Conservation (phyloP, 35 echinoderm and acorn worm genomes). For the Apostichopus japonicus region DNA sequence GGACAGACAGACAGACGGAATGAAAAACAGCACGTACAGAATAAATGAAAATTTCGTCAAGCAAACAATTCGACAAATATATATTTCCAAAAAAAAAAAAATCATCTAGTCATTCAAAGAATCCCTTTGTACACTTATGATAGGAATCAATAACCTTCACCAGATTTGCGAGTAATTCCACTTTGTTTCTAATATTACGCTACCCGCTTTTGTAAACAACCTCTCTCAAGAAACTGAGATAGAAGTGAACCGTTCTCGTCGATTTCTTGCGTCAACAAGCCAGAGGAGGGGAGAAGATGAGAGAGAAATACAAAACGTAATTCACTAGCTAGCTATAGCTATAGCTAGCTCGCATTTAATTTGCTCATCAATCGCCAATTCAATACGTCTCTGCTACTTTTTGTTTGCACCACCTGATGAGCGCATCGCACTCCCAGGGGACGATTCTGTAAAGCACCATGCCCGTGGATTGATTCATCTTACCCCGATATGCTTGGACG, state of each 20-base stretch:
- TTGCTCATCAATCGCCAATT: constrained; percentile 27
- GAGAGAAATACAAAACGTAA: neutral
- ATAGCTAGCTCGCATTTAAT: constrained; percentile 24
- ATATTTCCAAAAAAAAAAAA: too few relatives aligned
- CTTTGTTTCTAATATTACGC: neutral
- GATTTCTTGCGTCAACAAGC: constrained; percentile 20
- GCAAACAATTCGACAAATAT: too few relatives aligned
- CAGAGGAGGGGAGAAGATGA: neutral
- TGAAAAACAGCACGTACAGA: neutral
- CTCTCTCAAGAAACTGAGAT: neutral
- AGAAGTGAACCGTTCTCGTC: neutral
- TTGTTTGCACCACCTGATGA: constrained; percentile 24
- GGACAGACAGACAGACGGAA: neutral
- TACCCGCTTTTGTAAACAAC: neutral
- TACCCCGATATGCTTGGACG: constrained; percentile 35
- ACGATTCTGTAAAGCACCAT: neutral
- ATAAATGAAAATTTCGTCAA: too few relatives aligned
- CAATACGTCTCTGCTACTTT: constrained; percentile 35
- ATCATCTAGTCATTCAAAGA: too few relatives aligned
- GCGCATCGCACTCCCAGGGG: constrained; percentile 7
- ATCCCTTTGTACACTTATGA: too few relatives aligned
- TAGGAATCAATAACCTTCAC: neutral
- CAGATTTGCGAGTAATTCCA: neutral
- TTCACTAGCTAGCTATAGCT: too few relatives aligned
- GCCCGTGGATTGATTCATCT: constrained; percentile 38